Conservation (phyloP, 2,113 vertebrate species). For the Hemiscyllium ocellatum region DNA sequence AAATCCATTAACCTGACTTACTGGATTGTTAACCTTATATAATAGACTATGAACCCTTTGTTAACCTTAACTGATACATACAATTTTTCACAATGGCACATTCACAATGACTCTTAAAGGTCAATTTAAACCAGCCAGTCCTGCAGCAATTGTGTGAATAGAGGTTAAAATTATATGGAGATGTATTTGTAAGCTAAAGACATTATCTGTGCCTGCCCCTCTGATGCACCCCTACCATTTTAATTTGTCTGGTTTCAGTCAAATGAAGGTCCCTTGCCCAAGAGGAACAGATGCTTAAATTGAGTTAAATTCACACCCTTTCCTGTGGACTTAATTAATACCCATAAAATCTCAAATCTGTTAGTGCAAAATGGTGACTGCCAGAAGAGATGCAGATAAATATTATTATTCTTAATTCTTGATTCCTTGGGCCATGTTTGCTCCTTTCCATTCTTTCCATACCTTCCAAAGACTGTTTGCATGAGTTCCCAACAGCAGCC, state of each 20-base stretch:
- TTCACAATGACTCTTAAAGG: background rate
- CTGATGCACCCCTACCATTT: background rate
- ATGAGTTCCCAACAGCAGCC: background rate
- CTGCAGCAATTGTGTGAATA: background rate
- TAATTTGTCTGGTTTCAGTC: background rate
- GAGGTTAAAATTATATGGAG: background rate
- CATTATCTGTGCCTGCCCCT: background rate
- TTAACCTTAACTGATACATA: background rate
- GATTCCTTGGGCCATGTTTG: no score
- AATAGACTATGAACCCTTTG: no score
- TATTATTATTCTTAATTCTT: background rate
- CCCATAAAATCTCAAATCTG: background rate
- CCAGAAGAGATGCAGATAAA: background rate
- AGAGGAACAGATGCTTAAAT: background rate
- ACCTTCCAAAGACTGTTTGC: background rate
- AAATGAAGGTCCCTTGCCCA: background rate
- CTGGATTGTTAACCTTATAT: background rate
- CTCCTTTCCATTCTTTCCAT: background rate
- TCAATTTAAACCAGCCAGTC: background rate
- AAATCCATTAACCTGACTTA: background rate
- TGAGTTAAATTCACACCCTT: background rate
- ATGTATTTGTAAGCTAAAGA: background rate
- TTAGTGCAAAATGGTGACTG: background rate
- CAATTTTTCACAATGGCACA: background rate
- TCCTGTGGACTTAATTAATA: background rate